These are phyloP conservation scores for Pterobdella sp. DNA, from an alignment of 2,888 invertebrate genomes.

Conservation along the genomic window DNA sequence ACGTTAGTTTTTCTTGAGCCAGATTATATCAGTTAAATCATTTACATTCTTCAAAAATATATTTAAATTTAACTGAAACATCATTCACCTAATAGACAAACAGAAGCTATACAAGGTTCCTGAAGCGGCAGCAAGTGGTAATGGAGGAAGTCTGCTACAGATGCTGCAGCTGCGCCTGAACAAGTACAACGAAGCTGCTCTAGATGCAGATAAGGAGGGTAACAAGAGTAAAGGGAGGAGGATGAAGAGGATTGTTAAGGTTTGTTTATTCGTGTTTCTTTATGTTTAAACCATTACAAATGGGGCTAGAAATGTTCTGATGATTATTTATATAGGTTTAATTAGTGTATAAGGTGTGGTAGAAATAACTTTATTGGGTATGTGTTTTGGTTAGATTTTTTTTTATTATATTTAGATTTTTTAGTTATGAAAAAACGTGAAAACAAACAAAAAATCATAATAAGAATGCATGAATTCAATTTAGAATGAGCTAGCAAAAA, in stretches of 20 bases:
- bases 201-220: constrained; percentile 63
- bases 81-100: constrained; percentile 38
- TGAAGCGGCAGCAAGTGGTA: constrained; percentile 43
- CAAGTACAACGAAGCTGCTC: constrained; percentile 67
- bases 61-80: too few species aligned
- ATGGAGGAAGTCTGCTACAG: constrained; percentile 57
- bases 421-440: too few species aligned
- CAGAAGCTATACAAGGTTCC: constrained; percentile 49
- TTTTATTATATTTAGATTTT: background rate
- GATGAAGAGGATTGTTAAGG: constrained; percentile 79
- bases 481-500: background rate
- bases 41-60: background rate
- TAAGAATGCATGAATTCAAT: too few species aligned
- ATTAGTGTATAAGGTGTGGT: background rate
- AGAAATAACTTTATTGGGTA: background rate
- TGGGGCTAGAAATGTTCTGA: too few species aligned
- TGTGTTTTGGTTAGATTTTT: background rate
- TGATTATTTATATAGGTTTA: too few species aligned
- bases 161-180: constrained; percentile 74
- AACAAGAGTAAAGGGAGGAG: constrained; percentile 78
- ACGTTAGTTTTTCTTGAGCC: background rate
- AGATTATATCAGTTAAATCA: too few species aligned
- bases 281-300: too few species aligned
- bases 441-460: too few species aligned
- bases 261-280: too few species aligned